phyloP scores from a whole-genome alignment of 2,797 vertebrate species.

The Gymnoscopelus braueri region DNA sequence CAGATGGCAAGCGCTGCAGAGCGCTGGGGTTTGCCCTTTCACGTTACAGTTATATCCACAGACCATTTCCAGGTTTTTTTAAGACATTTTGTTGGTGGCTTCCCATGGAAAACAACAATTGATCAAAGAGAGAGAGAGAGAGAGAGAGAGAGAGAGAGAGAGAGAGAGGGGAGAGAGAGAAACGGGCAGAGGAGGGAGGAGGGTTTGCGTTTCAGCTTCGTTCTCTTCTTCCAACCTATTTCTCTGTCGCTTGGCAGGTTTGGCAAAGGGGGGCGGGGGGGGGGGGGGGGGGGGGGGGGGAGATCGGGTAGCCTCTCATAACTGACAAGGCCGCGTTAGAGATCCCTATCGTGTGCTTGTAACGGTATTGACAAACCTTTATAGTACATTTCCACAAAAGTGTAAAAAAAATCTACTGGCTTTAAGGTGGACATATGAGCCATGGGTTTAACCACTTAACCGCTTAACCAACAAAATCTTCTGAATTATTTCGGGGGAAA shows the following conservation, averaged over 20 bases:
- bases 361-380: constrained; percentile 25
- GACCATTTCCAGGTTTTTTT: too few species aligned
- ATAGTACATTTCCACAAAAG: constrained; percentile 28
- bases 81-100: constrained; percentile 40
- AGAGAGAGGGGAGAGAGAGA: neutral
- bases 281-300: too few species aligned
- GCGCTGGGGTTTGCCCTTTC: constrained; percentile 9
- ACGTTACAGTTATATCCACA: neutral
- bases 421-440: constrained; percentile 1
- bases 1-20: neutral
- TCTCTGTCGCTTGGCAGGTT: constrained; percentile 36
- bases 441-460: constrained; percentile 16
- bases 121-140: constrained; percentile 25
- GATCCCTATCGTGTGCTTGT: constrained; percentile 45
- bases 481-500: too few species aligned
- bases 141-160: too few species aligned
- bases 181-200: neutral
- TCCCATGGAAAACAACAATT: constrained; percentile 40
- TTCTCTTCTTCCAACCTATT: constrained; percentile 25
- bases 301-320: constrained; percentile 34
- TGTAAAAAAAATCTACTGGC: constrained; percentile 47
- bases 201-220: constrained; percentile 31
- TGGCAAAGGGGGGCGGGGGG: too few species aligned
- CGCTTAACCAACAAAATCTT: too few species aligned
- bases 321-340: constrained; percentile 28